Conservation (phyloP, 2,888 invertebrate genomes). For the Oscheius sp. region DNA sequence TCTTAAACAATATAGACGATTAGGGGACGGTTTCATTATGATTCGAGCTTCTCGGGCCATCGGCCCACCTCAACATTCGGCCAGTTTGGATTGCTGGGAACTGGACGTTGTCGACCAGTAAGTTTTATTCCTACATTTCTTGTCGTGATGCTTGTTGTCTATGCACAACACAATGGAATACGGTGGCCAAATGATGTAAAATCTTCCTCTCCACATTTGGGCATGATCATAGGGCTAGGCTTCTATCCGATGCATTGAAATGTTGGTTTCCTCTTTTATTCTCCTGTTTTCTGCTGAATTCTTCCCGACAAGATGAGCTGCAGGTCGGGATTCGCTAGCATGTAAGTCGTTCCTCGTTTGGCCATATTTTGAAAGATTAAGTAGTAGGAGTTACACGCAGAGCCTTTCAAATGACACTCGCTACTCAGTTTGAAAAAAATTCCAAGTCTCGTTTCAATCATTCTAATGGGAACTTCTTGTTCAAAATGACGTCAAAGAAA, state of each 20-base stretch:
- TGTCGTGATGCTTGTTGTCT: slow-evolving; percentile 15
- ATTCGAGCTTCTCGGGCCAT: slow-evolving; percentile 22
- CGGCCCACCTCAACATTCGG: slow-evolving; percentile 11
- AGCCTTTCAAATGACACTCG: too few species aligned
- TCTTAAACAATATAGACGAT: neutral
- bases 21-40: slow-evolving; percentile 10
- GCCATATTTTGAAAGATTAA: too few species aligned
- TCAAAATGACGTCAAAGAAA: too few species aligned
- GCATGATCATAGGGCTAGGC: slow-evolving; percentile 5
- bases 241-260: slow-evolving; percentile 19
- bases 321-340: slow-evolving; percentile 11
- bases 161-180: neutral
- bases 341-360: slow-evolving; percentile 21
- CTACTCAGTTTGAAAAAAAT: too few species aligned
- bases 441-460: too few species aligned
- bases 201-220: too few species aligned
- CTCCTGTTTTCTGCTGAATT: neutral
- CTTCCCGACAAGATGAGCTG: slow-evolving; percentile 4
- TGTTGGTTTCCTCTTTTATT: neutral
- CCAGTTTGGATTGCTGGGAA: slow-evolving; percentile 25
- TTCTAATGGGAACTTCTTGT: too few species aligned
- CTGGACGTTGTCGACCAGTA: slow-evolving; percentile 21
- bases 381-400: too few species aligned
- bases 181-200: neutral
- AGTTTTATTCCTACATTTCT: neutral